Percentiles rank a stretch among this genome's conserved stretches.
Conservation (phyloP, 2,888 invertebrate species). For the Cataglyphis cursor region DNA sequence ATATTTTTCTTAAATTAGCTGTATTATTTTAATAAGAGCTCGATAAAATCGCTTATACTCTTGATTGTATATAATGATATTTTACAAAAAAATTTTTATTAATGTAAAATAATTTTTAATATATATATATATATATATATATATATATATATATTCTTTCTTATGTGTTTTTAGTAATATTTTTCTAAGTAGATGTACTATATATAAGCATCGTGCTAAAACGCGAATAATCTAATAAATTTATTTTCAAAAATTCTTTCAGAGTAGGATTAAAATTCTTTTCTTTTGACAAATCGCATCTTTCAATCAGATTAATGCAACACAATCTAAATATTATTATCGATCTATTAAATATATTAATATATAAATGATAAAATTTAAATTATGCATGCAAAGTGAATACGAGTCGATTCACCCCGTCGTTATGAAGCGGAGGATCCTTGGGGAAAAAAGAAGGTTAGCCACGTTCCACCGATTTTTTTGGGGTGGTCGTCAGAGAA, state of each 20-base stretch:
- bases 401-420: background rate
- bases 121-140: background rate
- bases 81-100: background rate
- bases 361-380: conserved; percentile 28
- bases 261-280: background rate
- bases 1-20: background rate
- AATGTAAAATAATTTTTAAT: background rate
- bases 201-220: background rate
- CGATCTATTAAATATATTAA: conserved; percentile 26
- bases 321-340: conserved; percentile 36
- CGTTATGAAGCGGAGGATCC: background rate
- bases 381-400: conserved; percentile 40
- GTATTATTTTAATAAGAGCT: background rate
- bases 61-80: background rate
- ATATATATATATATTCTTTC: background rate
- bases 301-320: background rate
- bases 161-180: background rate
- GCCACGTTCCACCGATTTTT: conserved; percentile 55
- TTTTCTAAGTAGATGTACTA: background rate
- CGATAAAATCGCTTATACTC: background rate
- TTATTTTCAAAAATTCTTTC: background rate
- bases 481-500: conserved; percentile 52
- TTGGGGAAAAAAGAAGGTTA: conserved; percentile 43
- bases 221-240: background rate
- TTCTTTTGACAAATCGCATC: background rate